Percentiles rank a stretch among this genome's conserved stretches.
These are phyloP conservation scores for Agrilus cyanescens DNA, from an alignment of 2,888 invertebrate genomes.

Conservation along the genomic window DNA sequence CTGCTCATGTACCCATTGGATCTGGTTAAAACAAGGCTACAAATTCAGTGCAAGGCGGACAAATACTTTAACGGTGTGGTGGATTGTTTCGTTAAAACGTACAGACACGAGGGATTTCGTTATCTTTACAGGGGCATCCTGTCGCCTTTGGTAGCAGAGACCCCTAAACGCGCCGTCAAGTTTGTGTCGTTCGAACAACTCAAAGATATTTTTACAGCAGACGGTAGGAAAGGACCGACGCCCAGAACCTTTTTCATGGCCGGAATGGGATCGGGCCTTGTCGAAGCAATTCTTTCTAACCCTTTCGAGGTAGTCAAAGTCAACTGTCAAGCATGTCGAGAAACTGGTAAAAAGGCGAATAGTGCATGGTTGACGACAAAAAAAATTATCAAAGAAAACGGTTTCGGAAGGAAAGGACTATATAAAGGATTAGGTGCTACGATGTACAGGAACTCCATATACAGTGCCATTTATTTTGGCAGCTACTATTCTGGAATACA, in stretches of 20 bases:
- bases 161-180: slow-evolving; percentile 54
- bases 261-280: not conserved
- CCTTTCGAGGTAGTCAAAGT: slow-evolving; percentile 58
- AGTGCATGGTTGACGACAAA: slow-evolving; percentile 43
- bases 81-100: slow-evolving; percentile 49
- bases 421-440: slow-evolving; percentile 50
- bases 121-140: slow-evolving; percentile 53
- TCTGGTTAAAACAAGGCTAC: slow-evolving; percentile 51
- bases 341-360: slow-evolving; percentile 32
- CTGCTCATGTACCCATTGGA: slow-evolving; percentile 57
- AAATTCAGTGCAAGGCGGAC: slow-evolving; percentile 39
- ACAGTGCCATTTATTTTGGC: slow-evolving; percentile 54
- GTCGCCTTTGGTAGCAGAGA: slow-evolving; percentile 52
- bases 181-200: slow-evolving; percentile 56
- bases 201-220: slow-evolving; percentile 29
- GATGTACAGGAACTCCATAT: slow-evolving; percentile 47
- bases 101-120: slow-evolving; percentile 41
- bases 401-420: slow-evolving; percentile 36
- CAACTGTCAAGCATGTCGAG: slow-evolving; percentile 35
- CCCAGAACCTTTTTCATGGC: too few species aligned
- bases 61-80: slow-evolving; percentile 38
- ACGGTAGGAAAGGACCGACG: too few species aligned
- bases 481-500: slow-evolving; percentile 48
- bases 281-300: slow-evolving; percentile 47
- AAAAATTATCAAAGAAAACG: slow-evolving; percentile 40